Evolutionary conservation across 2,113 vertebrate species (phyloP).

Genomic region (Aptenodytes forsteri): DNA sequence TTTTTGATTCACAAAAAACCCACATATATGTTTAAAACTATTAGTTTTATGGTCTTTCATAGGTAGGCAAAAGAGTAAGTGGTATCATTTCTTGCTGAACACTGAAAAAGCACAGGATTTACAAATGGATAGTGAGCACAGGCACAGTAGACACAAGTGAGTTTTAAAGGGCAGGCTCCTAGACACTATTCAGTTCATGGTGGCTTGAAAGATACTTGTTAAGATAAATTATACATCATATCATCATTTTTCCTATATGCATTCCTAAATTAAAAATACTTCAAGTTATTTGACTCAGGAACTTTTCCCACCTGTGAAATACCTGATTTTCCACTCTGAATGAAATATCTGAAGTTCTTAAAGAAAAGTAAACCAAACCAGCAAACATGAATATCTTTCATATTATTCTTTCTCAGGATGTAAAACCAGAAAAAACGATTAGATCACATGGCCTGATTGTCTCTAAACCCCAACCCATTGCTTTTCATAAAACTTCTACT

Average conservation of each 20-base stretch:
- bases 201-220: background rate
- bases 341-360: background rate
- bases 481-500: background rate
- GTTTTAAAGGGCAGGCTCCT: background rate
- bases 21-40: background rate
- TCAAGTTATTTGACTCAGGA: background rate
- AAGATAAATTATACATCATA: background rate
- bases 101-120: background rate
- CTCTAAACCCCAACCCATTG: background rate
- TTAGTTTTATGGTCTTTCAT: background rate
- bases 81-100: background rate
- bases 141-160: background rate
- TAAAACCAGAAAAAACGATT: background rate
- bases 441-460: background rate
- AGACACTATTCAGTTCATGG: background rate
- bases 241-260: background rate
- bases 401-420: background rate
- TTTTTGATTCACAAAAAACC: background rate
- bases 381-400: background rate
- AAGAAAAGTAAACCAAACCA: background rate
- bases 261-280: background rate
- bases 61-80: background rate
- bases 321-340: background rate
- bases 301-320: background rate
- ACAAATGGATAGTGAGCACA: background rate